These are phyloP conservation scores for Troilus luridus DNA, from an alignment of 2,888 invertebrate species.

Conservation along the genomic window DNA sequence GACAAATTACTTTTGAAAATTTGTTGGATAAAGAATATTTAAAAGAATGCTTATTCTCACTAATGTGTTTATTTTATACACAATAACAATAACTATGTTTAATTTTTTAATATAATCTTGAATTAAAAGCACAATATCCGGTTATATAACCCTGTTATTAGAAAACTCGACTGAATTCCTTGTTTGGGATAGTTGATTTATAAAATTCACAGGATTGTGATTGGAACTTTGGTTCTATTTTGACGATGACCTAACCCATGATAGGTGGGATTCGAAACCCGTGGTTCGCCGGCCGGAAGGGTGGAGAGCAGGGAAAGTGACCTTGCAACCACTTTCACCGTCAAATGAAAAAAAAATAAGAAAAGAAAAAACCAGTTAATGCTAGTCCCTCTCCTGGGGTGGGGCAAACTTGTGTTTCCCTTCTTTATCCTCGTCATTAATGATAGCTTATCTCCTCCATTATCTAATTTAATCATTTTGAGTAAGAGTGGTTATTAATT, in stretches of 20 bases:
- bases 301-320: slow-evolving; percentile 50
- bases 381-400: background rate
- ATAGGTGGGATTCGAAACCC: background rate
- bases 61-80: too few species aligned
- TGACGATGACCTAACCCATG: background rate
- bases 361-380: slow-evolving; percentile 37
- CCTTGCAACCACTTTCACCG: slow-evolving; percentile 56
- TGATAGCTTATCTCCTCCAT: background rate
- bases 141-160: background rate
- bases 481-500: too few species aligned
- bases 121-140: background rate
- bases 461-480: background rate
- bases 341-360: background rate
- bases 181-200: background rate
- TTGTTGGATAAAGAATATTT: too few species aligned
- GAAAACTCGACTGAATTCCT: background rate
- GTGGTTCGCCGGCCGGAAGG: slow-evolving; percentile 43
- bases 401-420: background rate
- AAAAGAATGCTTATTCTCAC: too few species aligned
- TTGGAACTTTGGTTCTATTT: background rate
- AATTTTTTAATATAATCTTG: background rate
- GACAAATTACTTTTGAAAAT: too few species aligned
- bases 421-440: background rate
- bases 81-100: background rate
- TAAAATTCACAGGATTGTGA: background rate